Conservation (phyloP, 2,797 vertebrate species). For the Jordanella pulchra region DNA sequence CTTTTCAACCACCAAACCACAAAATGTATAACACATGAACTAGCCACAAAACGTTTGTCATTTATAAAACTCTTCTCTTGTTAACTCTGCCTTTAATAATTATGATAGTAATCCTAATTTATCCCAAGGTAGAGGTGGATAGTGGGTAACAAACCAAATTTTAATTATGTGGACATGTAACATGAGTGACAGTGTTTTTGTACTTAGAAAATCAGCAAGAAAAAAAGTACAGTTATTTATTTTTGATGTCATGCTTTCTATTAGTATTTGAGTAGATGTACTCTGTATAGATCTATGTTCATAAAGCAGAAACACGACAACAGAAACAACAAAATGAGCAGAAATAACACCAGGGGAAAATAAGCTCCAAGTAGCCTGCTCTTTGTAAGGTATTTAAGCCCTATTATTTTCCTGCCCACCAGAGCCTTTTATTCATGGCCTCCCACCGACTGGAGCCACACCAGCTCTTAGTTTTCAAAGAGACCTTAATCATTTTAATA, state of each 20-base stretch:
- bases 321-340: conserved; percentile 23
- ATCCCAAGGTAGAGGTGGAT: too few relatives aligned
- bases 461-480: conserved; percentile 76
- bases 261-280: background rate
- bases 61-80: background rate
- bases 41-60: background rate
- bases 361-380: conserved; percentile 19
- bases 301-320: conserved; percentile 14
- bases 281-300: background rate
- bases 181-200: too few relatives aligned
- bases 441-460: conserved; percentile 69
- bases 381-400: conserved; percentile 63
- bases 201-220: too few relatives aligned
- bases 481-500: conserved; percentile 83
- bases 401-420: conserved; percentile 61
- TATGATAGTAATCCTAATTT: too few relatives aligned
- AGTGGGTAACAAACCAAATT: too few relatives aligned
- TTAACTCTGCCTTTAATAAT: background rate
- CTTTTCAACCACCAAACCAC: background rate
- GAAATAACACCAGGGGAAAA: conserved; percentile 16
- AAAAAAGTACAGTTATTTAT: too few relatives aligned
- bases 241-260: background rate
- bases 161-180: too few relatives aligned
- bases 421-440: conserved; percentile 64
- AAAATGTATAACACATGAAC: background rate